A percentile compares a stretch with the other conserved stretches of the same genome.
Evolutionary conservation across 1,140 invertebrate species (phyloP).

Genomic region (Euwallacea similis): DNA sequence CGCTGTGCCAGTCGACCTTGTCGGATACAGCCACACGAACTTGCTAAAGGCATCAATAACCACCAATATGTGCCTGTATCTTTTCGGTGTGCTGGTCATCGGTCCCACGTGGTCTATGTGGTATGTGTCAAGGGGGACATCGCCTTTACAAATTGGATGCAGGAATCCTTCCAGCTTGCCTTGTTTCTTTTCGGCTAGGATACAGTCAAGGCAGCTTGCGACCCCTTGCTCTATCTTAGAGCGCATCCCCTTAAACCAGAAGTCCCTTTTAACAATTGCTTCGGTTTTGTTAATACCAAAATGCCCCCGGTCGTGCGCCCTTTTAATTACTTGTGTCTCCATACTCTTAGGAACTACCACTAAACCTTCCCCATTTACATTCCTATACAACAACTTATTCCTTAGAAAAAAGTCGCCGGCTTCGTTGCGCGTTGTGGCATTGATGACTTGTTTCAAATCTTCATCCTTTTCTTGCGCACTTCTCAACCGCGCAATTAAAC

Average conservation of each 20-base stretch:
- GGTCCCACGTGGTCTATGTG: not conserved
- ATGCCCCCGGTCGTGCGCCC: not conserved
- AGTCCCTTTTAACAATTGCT: not conserved
- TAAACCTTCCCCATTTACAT: no score
- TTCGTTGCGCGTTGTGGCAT: no score
- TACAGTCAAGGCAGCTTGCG: not conserved
- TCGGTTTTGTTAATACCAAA: not conserved
- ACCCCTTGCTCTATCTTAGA: not conserved
- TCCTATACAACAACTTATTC: not conserved
- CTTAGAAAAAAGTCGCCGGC: no score
- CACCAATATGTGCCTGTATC: not conserved
- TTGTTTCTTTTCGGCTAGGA: not conserved
- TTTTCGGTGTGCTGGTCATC: not conserved
- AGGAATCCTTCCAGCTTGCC: not conserved
- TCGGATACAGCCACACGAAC: no score
- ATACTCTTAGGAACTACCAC: no score
- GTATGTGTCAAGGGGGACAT: not conserved
- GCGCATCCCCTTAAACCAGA: not conserved
- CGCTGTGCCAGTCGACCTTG: not conserved
- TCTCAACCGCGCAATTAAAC: no score
- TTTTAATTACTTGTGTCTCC: no score
- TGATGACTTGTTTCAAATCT: no score
- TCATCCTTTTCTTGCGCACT: no score
- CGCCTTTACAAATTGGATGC: not conserved
- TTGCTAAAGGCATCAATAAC: not conserved